Conservation (phyloP, 2,113 vertebrate genomes). For the Panthera tigris region DNA sequence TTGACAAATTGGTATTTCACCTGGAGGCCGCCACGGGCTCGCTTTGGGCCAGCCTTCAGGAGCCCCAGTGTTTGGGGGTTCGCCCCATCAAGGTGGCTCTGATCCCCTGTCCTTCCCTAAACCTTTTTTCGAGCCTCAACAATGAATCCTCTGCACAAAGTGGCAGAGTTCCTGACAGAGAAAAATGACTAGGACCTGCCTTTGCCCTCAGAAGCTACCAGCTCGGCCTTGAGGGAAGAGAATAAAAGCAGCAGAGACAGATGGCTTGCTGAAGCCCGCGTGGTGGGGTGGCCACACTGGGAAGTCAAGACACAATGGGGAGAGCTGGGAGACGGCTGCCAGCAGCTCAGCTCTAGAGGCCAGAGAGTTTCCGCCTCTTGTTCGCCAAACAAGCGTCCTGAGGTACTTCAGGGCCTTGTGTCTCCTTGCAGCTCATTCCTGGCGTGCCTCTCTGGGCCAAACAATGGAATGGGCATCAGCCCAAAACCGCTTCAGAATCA, state of each 20-base stretch:
- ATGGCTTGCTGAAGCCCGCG: not conserved
- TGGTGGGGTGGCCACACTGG: fast-evolving
- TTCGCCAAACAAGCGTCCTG: not conserved
- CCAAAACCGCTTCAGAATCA: slow-evolving; percentile 37
- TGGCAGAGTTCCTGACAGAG: not conserved
- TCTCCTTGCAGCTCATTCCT: slow-evolving; percentile 26
- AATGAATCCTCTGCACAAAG: slow-evolving; percentile 16
- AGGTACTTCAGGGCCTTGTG: not conserved
- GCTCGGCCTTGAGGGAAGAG: not conserved
- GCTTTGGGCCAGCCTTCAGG: not conserved
- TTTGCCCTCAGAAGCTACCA: not conserved
- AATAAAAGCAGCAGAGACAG: not conserved
- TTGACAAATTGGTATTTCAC: not conserved
- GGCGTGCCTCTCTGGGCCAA: not conserved
- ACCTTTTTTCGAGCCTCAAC: not conserved
- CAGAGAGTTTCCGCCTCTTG: not conserved
- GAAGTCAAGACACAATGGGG: not conserved
- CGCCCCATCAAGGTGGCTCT: not conserved
- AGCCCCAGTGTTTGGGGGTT: not conserved
- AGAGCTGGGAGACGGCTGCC: not conserved
- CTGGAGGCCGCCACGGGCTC: not conserved
- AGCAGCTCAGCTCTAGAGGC: not conserved
- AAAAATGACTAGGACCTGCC: not conserved
- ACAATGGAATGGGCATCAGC: slow-evolving; percentile 15
- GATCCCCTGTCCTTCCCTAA: not conserved